Evolutionary conservation across 2,888 invertebrate genomes (phyloP), one percentile per base, ranked within the genome.

Genomic region (Dorcus hopei): DNA sequence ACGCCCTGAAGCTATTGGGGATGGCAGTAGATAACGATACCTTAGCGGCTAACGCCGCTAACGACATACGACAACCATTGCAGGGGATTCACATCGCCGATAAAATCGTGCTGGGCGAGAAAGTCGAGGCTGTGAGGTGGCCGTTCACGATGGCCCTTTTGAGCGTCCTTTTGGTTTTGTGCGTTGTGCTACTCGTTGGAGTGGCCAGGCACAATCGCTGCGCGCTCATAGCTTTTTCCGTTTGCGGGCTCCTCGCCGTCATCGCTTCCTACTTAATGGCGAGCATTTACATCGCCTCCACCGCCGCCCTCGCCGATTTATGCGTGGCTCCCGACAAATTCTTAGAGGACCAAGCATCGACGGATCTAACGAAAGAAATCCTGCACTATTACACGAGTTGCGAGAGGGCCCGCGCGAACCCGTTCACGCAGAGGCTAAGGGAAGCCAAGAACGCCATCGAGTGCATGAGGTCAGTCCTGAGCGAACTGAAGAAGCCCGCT

Each of bases 241-340:
- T 95, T 26, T 89, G 93, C 77, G 89, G 90, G 45, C 80, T 92
- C 19, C 84, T 97, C 71, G 93, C 93, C 39, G 91, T 96, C 40
- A 90, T 93, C 65, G 85, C 90, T 57, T 93, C 93, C 64, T 96
- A 95, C 91, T 82, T 93, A 69, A 89, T 93, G 82, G 89, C 92
- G 53, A 94, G 95, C 56, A 78, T 94, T 62, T 93, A 95, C 80
- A 83, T 95, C 63, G 85, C 93, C 19, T 94, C 94, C 79, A 86
- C 90, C 69, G 88, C 90, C 67, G 95, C 95, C n/a, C 62, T 75
- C 26, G 73, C 71, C 7, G 91, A 93, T 70, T 84, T 88, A 58
- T 94, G 91, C 76, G 82, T 94, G 52, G 87, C 87, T 0, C 84
- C 85, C 41, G 83, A 87, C 58, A 74, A 75, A 55, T 78, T 73